Evolutionary conservation across 2,888 invertebrate genomes (phyloP).

Genomic region (Meloe dianella): DNA sequence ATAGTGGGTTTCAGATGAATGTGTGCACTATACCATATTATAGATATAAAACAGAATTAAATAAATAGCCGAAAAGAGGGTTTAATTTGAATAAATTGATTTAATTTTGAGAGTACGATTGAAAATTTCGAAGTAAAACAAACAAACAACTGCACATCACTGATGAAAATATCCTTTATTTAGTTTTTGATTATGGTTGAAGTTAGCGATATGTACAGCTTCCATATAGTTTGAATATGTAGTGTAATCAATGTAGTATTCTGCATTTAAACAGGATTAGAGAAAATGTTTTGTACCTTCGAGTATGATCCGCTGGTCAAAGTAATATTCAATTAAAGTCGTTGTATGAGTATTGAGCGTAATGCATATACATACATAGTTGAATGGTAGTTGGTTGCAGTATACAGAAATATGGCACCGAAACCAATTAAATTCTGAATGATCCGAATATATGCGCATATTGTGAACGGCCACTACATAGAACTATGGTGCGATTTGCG

Average conservation of each 20-base stretch:
- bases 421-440: slow-evolving; percentile 55
- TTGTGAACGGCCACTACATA: slow-evolving; percentile 35
- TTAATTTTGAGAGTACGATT: too few species aligned
- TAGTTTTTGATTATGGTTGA: slow-evolving; percentile 1
- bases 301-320: slow-evolving; percentile 48
- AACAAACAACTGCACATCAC: neutral
- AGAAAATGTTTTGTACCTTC: slow-evolving; percentile 39
- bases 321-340: slow-evolving; percentile 51
- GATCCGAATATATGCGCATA: slow-evolving; percentile 45
- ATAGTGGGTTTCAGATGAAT: too few species aligned
- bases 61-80: too few species aligned
- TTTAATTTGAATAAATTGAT: too few species aligned
- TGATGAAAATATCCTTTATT: slow-evolving; percentile 2
- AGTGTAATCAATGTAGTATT: slow-evolving; percentile 8
- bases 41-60: too few species aligned
- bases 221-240: neutral
- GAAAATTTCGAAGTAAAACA: too few species aligned
- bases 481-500: slow-evolving; percentile 35
- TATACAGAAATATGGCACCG: slow-evolving; percentile 53
- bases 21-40: too few species aligned
- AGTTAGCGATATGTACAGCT: neutral
- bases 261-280: slow-evolving; percentile 26
- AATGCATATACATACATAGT: slow-evolving; percentile 34
- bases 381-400: slow-evolving; percentile 38
- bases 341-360: slow-evolving; percentile 35